Base-by-base conservation (phyloP, 2,888 invertebrate species). In the Ectropis crepuscularia region DNA sequence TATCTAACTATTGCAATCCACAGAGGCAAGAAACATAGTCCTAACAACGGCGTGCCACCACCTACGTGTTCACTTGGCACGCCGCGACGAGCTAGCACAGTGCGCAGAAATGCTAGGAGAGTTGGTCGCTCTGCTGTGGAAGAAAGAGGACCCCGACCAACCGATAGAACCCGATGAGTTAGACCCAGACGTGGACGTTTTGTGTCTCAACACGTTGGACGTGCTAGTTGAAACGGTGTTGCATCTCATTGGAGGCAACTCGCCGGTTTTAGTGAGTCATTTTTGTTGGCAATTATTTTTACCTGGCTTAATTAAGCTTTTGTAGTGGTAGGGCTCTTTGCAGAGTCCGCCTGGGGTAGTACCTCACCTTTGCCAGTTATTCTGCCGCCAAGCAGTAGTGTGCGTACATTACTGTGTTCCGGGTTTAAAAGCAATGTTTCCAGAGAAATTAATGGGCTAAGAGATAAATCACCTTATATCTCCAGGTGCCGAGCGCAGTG, bases 31-130 rank as follows among this genome's bases (percentile, higher is more conserved):
- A 62, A 96, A 96, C 78, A 95, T 97, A 61, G 94, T 99, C 6
- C 90, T 99, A 28, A 95, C 96, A 0, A 96, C 97, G 2, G 96
- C 97, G 39, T 97, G 98, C 81, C 95, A 96, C 71, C 98, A 98
- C 78, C 87, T 99, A 45, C 95, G 97, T 39, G 95, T 96, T 28
- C 98, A 98, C 81, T 90, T 98, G 5, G 95, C 95, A 0, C 95
- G 96, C 0, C 94, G 97, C 16, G 97, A 97, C 78, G 98, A 98
- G 79, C 87, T 98, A 41, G 93, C 95, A 10, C 94, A 97, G 6
- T 98, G 98, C 79, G 96, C 98, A 0, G 97, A 97, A 65, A 97
- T 98, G 76, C 90, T 99, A 8, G 96, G 96, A 0, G 98, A 98
- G 82, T 95, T 98, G 39, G 94, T 98, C 12, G 94, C 93, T 0